These are phyloP conservation scores for Polypedilum pembai DNA, from an alignment of 1,140 invertebrate species.

Conservation along the genomic window DNA sequence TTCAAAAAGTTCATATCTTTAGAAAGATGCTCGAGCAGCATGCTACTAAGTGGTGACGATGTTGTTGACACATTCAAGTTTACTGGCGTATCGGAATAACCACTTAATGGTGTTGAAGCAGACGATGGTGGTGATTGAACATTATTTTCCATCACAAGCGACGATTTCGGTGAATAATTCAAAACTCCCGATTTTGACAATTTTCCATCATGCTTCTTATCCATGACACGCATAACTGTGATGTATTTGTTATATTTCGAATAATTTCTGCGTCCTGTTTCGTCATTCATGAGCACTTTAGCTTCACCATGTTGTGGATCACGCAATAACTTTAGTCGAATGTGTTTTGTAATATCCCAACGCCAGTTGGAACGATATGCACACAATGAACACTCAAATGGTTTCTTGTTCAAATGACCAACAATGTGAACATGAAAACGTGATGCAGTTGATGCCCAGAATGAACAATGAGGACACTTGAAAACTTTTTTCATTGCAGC, in stretches of 20 bases:
- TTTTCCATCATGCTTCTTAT: constrained; percentile 43
- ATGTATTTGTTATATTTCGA: constrained; percentile 86
- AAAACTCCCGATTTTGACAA: constrained; percentile 43
- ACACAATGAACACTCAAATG: constrained; percentile 91
- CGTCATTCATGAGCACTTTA: constrained; percentile 81
- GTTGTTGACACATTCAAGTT: constrained; percentile 35
- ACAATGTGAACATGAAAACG: constrained; percentile 89
- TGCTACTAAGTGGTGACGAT: constrained; percentile 32
- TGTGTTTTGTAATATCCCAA: constrained; percentile 95
- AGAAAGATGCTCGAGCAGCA: not conserved
- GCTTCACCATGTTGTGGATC: constrained; percentile 70
- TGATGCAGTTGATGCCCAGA: constrained; percentile 85
- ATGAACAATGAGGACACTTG: constrained; percentile 82
- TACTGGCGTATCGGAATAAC: constrained; percentile 27
- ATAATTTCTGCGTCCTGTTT: constrained; percentile 82
- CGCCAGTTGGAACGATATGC: constrained; percentile 89
- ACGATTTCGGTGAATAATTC: constrained; percentile 31
- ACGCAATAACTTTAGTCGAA: constrained; percentile 75
- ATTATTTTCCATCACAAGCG: not conserved
- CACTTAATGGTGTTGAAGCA: constrained; percentile 14
- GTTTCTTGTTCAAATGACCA: constrained; percentile 84
- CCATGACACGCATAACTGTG: constrained; percentile 55
- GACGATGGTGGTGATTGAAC: not conserved
- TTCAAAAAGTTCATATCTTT: constrained; percentile 17
- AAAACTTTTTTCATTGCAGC: constrained; percentile 59